Evolutionary conservation across 2,113 vertebrate species (phyloP), one percentile per base, ranked within the genome.

Genomic region (Leiothrix lutea): DNA sequence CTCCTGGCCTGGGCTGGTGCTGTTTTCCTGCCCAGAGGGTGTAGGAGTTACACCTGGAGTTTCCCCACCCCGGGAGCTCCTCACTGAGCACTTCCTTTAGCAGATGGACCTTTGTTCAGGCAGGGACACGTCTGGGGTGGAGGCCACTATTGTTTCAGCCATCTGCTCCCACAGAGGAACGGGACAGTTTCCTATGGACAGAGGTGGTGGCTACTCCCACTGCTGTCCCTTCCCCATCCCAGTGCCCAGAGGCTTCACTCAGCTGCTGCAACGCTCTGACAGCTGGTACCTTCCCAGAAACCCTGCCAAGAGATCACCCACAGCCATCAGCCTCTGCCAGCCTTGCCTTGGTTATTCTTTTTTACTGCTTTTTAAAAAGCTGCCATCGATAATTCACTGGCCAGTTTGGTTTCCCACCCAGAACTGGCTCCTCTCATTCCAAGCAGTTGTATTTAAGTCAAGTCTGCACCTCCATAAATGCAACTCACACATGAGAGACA

Each of bases 101-200:
- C 92, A 91, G 84, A 94, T 57, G 53, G 72, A 64, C 60, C 77
- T 92, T 91, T 94, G 92, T 94, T 86, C 60, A 67, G 71, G 72
- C 91, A 56, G 72, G 54, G 72, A 86, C 80, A 67, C 1, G 4
- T 48, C 1, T 67, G 69, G 88, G 89, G 90, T 86, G 92, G 96
- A 94, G 79, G 69, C 69, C 53, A 11, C 94, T 94, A 94, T 89
- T 94, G 86, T 95, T 93, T 47, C 44, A 93, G 88, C 83, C 88
- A 86, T 15, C 86, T 91, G 88, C 47, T 92, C 57, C 72, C 79
- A 47, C 6, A 60, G 36, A 92, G 75, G 45, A 90, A 45, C 2
- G 0, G 56, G 73, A 57, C 36, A 4, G 21, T 57, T 95, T 92
- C 92, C 91, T 79, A 86, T 0, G 17, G 61, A 86, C 77, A 94